Percentiles rank a stretch among this genome's conserved stretches.
Conservation (phyloP, 1,140 invertebrate species). For the Pogonomyrmex californicus region DNA sequence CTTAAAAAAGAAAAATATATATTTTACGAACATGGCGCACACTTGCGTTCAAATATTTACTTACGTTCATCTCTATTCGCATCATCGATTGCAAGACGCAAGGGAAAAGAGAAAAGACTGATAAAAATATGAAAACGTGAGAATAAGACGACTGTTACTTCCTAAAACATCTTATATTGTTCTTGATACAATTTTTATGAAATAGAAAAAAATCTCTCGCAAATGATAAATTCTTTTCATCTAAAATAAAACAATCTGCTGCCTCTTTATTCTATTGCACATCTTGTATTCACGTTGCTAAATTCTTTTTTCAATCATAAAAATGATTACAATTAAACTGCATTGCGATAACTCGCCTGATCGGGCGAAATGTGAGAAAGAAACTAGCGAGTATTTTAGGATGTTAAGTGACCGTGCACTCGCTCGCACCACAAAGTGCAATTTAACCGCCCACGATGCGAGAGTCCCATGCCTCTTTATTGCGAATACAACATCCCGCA, state of each 20-base stretch:
- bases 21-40: slow-evolving; percentile 2
- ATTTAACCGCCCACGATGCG: slow-evolving; percentile 23
- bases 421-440: slow-evolving; percentile 38
- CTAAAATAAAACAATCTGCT: neutral
- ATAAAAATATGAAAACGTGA: neutral
- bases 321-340: slow-evolving; percentile 16
- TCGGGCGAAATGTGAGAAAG: neutral
- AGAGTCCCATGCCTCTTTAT: neutral
- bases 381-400: slow-evolving; percentile 18
- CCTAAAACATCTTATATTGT: neutral
- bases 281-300: neutral
- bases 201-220: neutral
- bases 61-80: neutral
- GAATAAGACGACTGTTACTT: neutral
- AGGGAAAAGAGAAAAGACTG: neutral
- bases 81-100: neutral
- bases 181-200: neutral
- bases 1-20: slow-evolving; percentile 6
- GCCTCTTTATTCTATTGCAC: neutral
- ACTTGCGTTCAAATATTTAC: slow-evolving; percentile 11
- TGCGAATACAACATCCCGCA: slow-evolving; percentile 17
- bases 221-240: neutral
- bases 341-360: neutral
- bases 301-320: slow-evolving; percentile 9
- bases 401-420: slow-evolving; percentile 34